Evolutionary conservation across 2,797 vertebrate genomes (phyloP).

Genomic region (Triplophysa yarkandensis): DNA sequence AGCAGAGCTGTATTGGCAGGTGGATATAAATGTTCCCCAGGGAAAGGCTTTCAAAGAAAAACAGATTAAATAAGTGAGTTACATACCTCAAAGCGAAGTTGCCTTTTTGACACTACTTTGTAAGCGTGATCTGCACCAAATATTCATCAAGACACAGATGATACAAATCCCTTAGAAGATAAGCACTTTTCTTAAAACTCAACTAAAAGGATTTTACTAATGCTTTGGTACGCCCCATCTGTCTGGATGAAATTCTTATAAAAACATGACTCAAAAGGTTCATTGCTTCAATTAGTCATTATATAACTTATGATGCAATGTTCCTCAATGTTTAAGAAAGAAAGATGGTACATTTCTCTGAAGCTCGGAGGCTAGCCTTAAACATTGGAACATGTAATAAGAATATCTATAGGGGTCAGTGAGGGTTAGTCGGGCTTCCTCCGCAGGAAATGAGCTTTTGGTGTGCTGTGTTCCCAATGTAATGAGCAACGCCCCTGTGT

Average conservation of each 20-base stretch:
- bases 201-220: conserved; percentile 53
- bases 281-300: conserved; percentile 54
- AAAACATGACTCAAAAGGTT: conserved; percentile 39
- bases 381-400: conserved; percentile 80
- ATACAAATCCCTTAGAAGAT: conserved; percentile 59
- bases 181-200: conserved; percentile 56
- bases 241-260: conserved; percentile 49
- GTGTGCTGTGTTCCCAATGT: conserved; percentile 82
- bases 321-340: conserved; percentile 61
- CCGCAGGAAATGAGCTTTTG: conserved; percentile 86
- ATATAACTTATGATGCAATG: conserved; percentile 63
- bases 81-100: conserved; percentile 59
- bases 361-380: conserved; percentile 77
- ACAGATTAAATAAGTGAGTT: conserved; percentile 67
- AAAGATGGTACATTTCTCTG: conserved; percentile 69
- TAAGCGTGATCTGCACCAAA: conserved; percentile 52
- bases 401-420: conserved; percentile 80
- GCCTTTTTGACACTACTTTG: conserved; percentile 58
- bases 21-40: conserved; percentile 58
- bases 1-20: conserved; percentile 61
- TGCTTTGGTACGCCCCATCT: conserved; percentile 57
- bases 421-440: conserved; percentile 79
- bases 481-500: conserved; percentile 80
- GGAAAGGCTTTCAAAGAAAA: conserved; percentile 61
- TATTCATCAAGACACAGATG: conserved; percentile 50